Evolutionary conservation across 2,113 vertebrate genomes (phyloP), one percentile per base, ranked within the genome.

Genomic region (Callionymus lyra): DNA sequence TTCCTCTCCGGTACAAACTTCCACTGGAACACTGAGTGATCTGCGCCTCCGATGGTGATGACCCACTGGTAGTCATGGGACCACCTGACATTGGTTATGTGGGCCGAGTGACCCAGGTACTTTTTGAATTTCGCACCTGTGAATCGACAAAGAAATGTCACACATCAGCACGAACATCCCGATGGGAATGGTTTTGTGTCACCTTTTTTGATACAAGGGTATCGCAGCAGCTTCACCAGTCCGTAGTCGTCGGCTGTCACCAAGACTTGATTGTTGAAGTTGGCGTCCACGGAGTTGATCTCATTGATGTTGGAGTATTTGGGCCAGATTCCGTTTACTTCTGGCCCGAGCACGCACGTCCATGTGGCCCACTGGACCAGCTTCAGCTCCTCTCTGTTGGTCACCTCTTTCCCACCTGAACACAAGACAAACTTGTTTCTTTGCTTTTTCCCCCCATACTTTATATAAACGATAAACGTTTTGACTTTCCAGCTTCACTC

Each of bases 1-100:
- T 96, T 98, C 56, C 93, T 84, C 65, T 99, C 95, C 4, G 93
- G 89, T 65, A 99, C 84, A 82, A 97, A 97, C 70, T 91, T 97
- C 95, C 95, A 99, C 81, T 99, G 95, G 77, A 99, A 99, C 70
- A 99, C 92, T 34, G 95, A 94, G 67, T 99, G 95, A 77, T 99
- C 95, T 16, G 93, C 93, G 66, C 95, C 95, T 51, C 95, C 95
- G 40, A 98, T 94, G 47, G 90, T 93, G 72, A 99, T 89, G 59
- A 97, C 90, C 95, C 95, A 99, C 75, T 97, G 93, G 81, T 92
- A 91, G 77, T 99, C 95, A 48, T 98, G 90, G 9, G 95, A 99
- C 95, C 95, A 99, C 47, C 94, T 88, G 43, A 88, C 88, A 10
- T 94, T 97, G 31, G 94, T 99, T 77, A 98, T 90, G 0, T 97